Base-by-base conservation (phyloP, 2,888 invertebrate species). In the Drosophila infuscata region DNA sequence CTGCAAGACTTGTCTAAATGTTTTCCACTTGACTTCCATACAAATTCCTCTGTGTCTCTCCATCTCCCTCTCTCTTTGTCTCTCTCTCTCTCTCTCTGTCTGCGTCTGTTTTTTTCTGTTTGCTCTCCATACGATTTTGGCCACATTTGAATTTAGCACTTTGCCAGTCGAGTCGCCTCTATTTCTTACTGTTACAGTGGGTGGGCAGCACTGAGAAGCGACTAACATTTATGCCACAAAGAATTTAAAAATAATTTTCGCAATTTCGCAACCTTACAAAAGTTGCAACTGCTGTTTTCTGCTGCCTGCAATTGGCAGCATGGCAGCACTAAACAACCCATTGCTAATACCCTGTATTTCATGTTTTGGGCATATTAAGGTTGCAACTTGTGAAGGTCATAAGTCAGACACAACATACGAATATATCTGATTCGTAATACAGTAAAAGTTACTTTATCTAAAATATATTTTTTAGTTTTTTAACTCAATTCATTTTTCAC, bases 241-340 rank as follows among this genome's bases (percentile, higher is more conserved):
- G 81, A 89, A 90, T 89, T 90, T 88, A 89, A 89, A 90, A 88
- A 87, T 88, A 83, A 88, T 87, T 89, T 87, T 79, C 75, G 88
- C 83, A 48, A 82, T 89, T 90, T 89, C 78, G 81, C 78, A 88
- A 90, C 56, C 53, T 70, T 63, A 68, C 29, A 29, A 30, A 52
- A 38, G 59, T 63, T 54, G 33, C 57, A 56, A 56, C 60, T 53
- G 54, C 51, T 75, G 72, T 67, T 60, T n/a, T n/a, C 38, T 41
- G 70, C 73, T 53, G 63, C 73, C 52, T 20, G 67, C 88, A 67
- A 65, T 78, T 81, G 79, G 70, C 82, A 81, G 56, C 32, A 68
- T 32, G 29, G 20, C 20, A 25, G 48, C 41, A 58, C 56, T 59
- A 58, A 46, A 11, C 51, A 52, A 41, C 20, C 41, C 32, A 12